phyloP scores from a whole-genome alignment of 2,888 invertebrate species.

The Zootermopsis nevadensis region DNA sequence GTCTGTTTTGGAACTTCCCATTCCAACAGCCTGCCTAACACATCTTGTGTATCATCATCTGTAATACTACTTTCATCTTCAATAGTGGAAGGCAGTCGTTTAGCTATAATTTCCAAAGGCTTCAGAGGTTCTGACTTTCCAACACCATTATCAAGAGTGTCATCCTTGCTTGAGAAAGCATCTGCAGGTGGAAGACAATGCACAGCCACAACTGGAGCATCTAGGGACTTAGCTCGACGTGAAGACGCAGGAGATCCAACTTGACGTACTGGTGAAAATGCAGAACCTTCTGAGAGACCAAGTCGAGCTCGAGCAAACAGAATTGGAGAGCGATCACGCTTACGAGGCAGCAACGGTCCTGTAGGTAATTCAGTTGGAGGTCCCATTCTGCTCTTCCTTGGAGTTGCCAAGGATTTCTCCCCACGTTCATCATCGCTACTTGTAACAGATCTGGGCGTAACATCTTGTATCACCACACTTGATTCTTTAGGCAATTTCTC shows the following conservation, averaged over 20 bases:
- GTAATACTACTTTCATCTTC: conserved; percentile 7
- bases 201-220: conserved; percentile 84
- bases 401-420: not conserved
- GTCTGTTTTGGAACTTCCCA: not conserved
- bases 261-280: conserved; percentile 77
- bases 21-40: not conserved
- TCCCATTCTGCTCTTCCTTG: not conserved
- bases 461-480: not conserved
- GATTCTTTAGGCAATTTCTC: not conserved
- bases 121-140: conserved; percentile 42
- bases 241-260: conserved; percentile 80
- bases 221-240: conserved; percentile 84
- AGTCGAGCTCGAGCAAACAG: conserved; percentile 83
- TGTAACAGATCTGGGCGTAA: not conserved
- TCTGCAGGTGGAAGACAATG: conserved; percentile 84
- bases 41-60: not conserved
- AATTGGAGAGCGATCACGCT: conserved; percentile 80
- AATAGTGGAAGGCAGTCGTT: conserved; percentile 30
- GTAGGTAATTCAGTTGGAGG: conserved; percentile 24
- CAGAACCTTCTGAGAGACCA: conserved; percentile 87
- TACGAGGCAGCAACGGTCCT: conserved; percentile 61
- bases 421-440: conserved; percentile 34
- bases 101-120: conserved; percentile 7
- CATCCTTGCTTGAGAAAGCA: conserved; percentile 89
- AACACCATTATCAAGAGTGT: conserved; percentile 81